These are phyloP conservation scores for Cephalopholis sonnerati DNA, from an alignment of 2,113 vertebrate species.

Conservation along the genomic window DNA sequence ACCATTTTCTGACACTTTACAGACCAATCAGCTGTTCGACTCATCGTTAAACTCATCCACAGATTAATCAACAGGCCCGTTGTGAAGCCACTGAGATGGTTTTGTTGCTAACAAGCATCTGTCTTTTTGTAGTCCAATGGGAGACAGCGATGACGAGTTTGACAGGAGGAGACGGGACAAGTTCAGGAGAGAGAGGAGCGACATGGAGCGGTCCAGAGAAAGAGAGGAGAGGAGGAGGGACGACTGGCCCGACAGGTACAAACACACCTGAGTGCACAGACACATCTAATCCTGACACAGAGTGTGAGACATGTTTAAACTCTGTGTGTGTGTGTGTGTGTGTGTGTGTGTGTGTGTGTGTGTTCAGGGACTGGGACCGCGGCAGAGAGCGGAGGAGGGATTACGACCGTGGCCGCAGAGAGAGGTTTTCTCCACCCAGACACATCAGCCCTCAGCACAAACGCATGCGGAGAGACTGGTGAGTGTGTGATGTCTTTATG, in stretches of 20 bases:
- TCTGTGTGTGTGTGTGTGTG: not conserved
- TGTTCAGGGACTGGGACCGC: slow-evolving; percentile 90
- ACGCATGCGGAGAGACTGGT: slow-evolving; percentile 94
- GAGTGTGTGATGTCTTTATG: slow-evolving; percentile 24
- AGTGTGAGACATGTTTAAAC: not conserved
- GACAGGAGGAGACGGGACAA: slow-evolving; percentile 92
- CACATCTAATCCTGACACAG: too few relatives aligned
- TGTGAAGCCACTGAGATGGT: too few relatives aligned
- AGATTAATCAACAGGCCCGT: too few relatives aligned
- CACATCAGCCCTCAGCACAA: slow-evolving; percentile 94
- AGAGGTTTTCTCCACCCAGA: slow-evolving; percentile 90
- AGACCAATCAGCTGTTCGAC: too few relatives aligned
- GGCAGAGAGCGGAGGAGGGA: slow-evolving; percentile 91
- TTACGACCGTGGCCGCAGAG: slow-evolving; percentile 90
- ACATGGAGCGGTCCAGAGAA: slow-evolving; percentile 92
- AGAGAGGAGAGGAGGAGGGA: slow-evolving; percentile 91
- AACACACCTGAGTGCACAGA: not conserved
- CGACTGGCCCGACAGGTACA: slow-evolving; percentile 92
- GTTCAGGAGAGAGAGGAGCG: slow-evolving; percentile 91
- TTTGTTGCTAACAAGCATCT: not conserved
- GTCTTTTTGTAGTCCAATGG: slow-evolving; percentile 80
- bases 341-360: slow-evolving; percentile 1
- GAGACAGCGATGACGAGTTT: slow-evolving; percentile 94
- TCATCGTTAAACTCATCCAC: too few relatives aligned
- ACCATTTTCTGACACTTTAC: too few relatives aligned